Conservation (phyloP, 2,888 invertebrate genomes). For the Andrena trimmerana region DNA sequence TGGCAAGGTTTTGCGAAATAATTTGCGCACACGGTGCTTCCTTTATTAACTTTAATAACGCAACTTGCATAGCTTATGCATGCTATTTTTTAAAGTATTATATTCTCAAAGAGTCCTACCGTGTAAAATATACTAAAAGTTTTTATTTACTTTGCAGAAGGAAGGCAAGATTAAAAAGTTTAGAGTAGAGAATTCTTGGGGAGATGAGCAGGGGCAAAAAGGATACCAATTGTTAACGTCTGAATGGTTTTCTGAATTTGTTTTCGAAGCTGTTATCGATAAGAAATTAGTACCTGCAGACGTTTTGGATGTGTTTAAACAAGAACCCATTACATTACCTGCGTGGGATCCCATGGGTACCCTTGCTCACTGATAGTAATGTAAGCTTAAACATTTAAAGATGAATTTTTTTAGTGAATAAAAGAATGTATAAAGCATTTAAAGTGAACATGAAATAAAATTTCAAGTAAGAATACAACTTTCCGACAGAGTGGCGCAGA, state of each 20-base stretch:
- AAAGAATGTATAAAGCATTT: slow-evolving; percentile 58
- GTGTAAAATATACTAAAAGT: neutral
- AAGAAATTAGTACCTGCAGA: slow-evolving; percentile 92
- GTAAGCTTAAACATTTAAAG: slow-evolving; percentile 53
- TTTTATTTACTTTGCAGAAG: slow-evolving; percentile 47
- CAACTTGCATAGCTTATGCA: neutral
- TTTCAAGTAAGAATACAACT: slow-evolving; percentile 32
- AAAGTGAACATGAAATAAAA: slow-evolving; percentile 50
- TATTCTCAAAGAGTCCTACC: neutral
- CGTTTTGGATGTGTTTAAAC: slow-evolving; percentile 91
- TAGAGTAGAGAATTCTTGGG: slow-evolving; percentile 97
- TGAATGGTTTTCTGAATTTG: slow-evolving; percentile 95
- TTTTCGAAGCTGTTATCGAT: slow-evolving; percentile 95
- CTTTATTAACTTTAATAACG: neutral
- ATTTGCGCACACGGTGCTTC: neutral
- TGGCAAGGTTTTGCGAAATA: neutral
- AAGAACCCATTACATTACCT: slow-evolving; percentile 92
- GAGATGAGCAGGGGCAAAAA: slow-evolving; percentile 94
- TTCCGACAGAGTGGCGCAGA: slow-evolving; percentile 37
- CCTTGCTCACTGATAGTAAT: slow-evolving; percentile 86
- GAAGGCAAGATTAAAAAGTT: slow-evolving; percentile 86
- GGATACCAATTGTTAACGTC: slow-evolving; percentile 94
- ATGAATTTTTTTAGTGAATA: slow-evolving; percentile 58
- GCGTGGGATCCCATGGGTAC: slow-evolving; percentile 98
- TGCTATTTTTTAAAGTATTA: neutral